Conservation (phyloP, 2,797 vertebrate genomes). For the Echeneis naucrates region DNA sequence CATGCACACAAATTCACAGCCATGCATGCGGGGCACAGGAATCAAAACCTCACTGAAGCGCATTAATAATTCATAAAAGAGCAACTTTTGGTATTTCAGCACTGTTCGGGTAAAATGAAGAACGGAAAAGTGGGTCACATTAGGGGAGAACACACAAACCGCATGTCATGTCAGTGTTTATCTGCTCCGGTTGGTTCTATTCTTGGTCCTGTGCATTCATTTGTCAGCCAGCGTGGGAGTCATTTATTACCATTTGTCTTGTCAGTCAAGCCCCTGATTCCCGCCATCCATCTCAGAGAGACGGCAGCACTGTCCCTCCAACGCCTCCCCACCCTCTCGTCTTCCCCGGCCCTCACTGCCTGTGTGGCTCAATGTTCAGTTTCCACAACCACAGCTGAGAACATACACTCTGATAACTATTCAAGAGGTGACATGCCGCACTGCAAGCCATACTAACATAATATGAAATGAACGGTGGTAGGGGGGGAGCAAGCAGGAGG, state of each 20-base stretch:
- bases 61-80: constrained; percentile 17
- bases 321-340: not conserved
- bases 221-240: constrained; percentile 55
- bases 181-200: constrained; percentile 63
- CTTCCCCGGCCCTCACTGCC: constrained; percentile 2
- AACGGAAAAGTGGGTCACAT: constrained; percentile 29
- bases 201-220: constrained; percentile 41
- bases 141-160: constrained; percentile 35
- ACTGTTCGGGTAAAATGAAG: not conserved
- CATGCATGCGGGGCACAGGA: not conserved
- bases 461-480: constrained; percentile 46
- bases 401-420: constrained; percentile 58
- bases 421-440: constrained; percentile 30
- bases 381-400: constrained; percentile 61
- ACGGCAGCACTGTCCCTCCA: constrained; percentile 18
- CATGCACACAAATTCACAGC: constrained; percentile 1
- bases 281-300: constrained; percentile 63
- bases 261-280: constrained; percentile 72
- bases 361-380: constrained; percentile 58
- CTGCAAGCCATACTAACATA: constrained; percentile 18
- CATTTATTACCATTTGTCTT: constrained; percentile 77
- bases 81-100: not conserved
- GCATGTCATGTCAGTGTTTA: constrained; percentile 60
- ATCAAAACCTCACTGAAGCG: not conserved
- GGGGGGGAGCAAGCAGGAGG: constrained; percentile 5